These are phyloP conservation scores for Fratercula arctica DNA, from an alignment of 2,797 vertebrate species.

Conservation along the genomic window DNA sequence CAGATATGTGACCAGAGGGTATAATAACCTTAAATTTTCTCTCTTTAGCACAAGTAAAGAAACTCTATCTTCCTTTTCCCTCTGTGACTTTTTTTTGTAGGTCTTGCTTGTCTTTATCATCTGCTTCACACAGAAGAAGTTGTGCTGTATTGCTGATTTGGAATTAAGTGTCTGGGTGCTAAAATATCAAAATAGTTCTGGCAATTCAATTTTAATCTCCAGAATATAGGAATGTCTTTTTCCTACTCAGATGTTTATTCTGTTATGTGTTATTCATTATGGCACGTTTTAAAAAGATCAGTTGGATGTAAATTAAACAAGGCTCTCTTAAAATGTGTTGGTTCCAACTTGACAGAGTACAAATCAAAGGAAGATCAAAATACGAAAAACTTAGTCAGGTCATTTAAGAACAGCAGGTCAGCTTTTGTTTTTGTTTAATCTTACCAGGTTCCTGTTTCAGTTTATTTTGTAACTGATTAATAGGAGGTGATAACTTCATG, in stretches of 20 bases:
- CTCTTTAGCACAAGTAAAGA: background rate
- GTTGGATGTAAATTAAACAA: background rate
- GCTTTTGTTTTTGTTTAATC: constrained; percentile 18
- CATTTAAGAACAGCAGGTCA: background rate
- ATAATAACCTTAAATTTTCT: background rate
- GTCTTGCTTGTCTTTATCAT: background rate
- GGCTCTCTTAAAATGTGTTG: background rate
- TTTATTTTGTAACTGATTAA: constrained; percentile 17
- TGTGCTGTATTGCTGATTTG: background rate
- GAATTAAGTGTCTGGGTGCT: background rate
- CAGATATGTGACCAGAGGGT: background rate
- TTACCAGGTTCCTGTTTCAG: background rate
- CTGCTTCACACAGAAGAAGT: background rate
- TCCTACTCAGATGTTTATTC: background rate
- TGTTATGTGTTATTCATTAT: background rate
- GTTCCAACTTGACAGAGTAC: background rate
- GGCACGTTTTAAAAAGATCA: background rate
- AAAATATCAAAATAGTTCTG: background rate
- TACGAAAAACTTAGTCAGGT: background rate
- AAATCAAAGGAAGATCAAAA: constrained; percentile 1
- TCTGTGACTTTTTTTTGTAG: background rate
- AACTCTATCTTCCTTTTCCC: background rate
- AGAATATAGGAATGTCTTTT: background rate
- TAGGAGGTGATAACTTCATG: background rate
- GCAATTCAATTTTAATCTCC: background rate